Conservation (phyloP, 1,140 invertebrate species). For the Luehdorfia chinensis region DNA sequence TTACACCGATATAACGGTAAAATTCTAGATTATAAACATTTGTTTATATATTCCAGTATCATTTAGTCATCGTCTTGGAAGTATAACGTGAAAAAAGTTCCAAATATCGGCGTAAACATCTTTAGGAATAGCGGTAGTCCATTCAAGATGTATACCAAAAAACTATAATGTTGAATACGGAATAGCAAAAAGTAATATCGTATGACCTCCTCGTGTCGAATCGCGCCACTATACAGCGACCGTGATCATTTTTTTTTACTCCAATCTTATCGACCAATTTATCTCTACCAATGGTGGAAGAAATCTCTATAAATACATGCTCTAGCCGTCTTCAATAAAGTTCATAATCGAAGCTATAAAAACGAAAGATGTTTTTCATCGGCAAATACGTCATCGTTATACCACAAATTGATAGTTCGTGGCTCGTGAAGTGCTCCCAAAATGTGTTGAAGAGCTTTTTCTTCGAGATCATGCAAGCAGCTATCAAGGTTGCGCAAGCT, state of each 20-base stretch:
- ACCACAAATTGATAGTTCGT: conserved; percentile 5
- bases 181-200: conserved; percentile 19
- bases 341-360: conserved; percentile 5
- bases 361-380: not conserved
- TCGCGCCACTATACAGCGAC: conserved; percentile 18
- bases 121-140: conserved; percentile 9
- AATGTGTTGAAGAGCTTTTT: conserved; percentile 15
- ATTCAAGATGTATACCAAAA: conserved; percentile 9
- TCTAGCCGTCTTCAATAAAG: conserved; percentile 3
- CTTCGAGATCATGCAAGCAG: conserved; percentile 16
- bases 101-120: conserved; percentile 14
- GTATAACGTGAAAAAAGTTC: conserved; percentile 7
- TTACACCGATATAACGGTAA: conserved; percentile 3
- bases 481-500: conserved; percentile 45
- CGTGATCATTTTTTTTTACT: conserved; percentile 17
- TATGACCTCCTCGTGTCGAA: conserved; percentile 22
- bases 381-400: not conserved
- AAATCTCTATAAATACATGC: not conserved
- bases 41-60: not conserved
- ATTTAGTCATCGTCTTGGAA: conserved; percentile 3
- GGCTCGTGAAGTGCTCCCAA: conserved; percentile 10
- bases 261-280: conserved; percentile 1
- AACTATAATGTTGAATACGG: conserved; percentile 2
- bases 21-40: not conserved
- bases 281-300: conserved; percentile 1